Conservation (phyloP, 2,113 vertebrate genomes). For the Carassius auratus region DNA sequence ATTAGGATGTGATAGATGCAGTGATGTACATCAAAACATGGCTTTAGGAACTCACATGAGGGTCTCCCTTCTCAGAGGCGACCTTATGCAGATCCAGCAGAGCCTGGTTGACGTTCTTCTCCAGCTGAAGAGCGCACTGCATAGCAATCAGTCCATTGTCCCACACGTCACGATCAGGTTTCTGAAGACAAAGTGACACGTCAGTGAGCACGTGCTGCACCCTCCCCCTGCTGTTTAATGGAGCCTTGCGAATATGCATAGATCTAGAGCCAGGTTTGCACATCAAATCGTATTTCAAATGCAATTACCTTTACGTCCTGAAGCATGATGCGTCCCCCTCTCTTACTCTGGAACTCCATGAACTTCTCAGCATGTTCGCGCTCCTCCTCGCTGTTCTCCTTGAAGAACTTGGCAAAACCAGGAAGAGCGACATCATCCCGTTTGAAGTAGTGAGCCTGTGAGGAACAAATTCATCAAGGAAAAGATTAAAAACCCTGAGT, state of each 20-base stretch:
- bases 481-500: too few relatives aligned
- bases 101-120: slow-evolving; percentile 83
- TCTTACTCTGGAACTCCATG: slow-evolving; percentile 81
- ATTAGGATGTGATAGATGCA: too few relatives aligned
- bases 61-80: slow-evolving; percentile 72
- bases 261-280: too few relatives aligned
- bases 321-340: slow-evolving; percentile 80
- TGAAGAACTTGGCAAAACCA: slow-evolving; percentile 84
- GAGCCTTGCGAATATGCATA: too few relatives aligned
- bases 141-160: slow-evolving; percentile 79
- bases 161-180: slow-evolving; percentile 79
- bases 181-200: slow-evolving; percentile 54
- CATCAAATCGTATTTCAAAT: not conserved
- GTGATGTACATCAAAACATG: too few relatives aligned
- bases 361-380: slow-evolving; percentile 78
- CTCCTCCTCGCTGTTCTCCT: slow-evolving; percentile 80
- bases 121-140: slow-evolving; percentile 80
- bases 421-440: slow-evolving; percentile 84
- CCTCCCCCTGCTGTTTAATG: too few relatives aligned
- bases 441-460: slow-evolving; percentile 80
- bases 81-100: slow-evolving; percentile 82
- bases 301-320: slow-evolving; percentile 83
- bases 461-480: too few relatives aligned
- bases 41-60: slow-evolving; percentile 73
- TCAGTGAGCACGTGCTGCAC: not conserved